phyloP scores from a whole-genome alignment of 2,888 invertebrate species.

The Harpalus rubripes region DNA sequence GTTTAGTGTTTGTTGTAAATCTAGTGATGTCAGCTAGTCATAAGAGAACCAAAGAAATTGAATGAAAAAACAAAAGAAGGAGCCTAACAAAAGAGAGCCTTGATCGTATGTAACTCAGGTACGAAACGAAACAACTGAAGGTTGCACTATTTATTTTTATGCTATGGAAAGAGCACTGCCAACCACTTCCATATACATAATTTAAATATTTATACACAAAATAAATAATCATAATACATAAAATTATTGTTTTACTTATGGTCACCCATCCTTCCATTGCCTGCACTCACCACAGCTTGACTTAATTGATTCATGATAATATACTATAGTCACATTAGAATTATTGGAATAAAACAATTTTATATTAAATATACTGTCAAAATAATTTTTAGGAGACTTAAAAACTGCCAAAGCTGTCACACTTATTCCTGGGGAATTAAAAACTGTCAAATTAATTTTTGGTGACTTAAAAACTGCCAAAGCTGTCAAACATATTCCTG shows the following conservation, averaged over 20 bases:
- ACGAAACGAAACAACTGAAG: constrained; percentile 5
- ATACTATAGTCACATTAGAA: too few relatives aligned
- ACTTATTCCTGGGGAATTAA: too few relatives aligned
- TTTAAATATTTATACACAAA: constrained; percentile 64
- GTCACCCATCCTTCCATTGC: background rate
- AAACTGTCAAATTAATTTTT: too few relatives aligned
- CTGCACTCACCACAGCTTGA: too few relatives aligned
- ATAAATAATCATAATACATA: constrained; percentile 52
- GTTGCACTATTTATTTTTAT: constrained; percentile 57
- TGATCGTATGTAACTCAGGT: background rate
- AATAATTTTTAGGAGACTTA: too few relatives aligned
- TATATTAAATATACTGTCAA: too few relatives aligned
- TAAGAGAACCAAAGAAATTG: background rate
- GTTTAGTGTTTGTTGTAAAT: background rate
- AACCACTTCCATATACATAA: constrained; percentile 64
- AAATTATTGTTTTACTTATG: background rate
- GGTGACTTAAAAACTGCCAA: too few relatives aligned
- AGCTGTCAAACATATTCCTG: too few relatives aligned
- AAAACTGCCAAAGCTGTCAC: too few relatives aligned
- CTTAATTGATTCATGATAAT: too few relatives aligned
- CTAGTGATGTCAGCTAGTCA: background rate
- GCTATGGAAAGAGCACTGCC: constrained; percentile 49
- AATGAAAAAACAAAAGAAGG: background rate
- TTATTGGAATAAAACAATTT: too few relatives aligned
- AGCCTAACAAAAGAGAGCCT: background rate